Percentiles rank a stretch among this genome's conserved stretches.
Evolutionary conservation across 2,888 invertebrate genomes (phyloP).

Genomic region (Crematogaster levior): DNA sequence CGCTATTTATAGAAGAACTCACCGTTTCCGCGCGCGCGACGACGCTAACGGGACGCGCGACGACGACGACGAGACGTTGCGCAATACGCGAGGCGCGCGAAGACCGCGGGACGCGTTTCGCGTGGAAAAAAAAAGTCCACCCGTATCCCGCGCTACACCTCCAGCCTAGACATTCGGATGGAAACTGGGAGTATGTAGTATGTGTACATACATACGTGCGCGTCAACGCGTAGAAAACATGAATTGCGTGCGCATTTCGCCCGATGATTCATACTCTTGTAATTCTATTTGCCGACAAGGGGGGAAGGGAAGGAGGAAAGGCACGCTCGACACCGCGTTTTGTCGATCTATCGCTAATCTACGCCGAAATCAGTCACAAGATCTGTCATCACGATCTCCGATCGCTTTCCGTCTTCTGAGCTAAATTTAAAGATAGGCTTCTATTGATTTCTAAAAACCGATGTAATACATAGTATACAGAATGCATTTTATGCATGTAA

Average conservation of each 20-base stretch:
- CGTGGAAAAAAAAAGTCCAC: background rate
- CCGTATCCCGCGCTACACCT: background rate
- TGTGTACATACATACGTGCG: background rate
- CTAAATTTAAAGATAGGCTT: too few relatives aligned
- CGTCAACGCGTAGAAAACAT: slow-evolving; percentile 5
- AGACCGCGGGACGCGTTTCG: background rate
- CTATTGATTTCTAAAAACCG: too few relatives aligned
- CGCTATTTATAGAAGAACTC: slow-evolving; percentile 73
- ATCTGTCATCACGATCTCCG: background rate
- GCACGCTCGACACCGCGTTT: background rate
- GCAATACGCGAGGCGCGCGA: slow-evolving; percentile 21
- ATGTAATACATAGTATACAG: too few relatives aligned
- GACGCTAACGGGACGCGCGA: background rate
- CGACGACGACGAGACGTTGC: slow-evolving; percentile 3
- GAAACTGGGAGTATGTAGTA: background rate
- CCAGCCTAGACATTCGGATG: background rate
- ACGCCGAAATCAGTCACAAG: too few relatives aligned
- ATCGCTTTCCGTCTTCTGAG: background rate
- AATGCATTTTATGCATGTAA: too few relatives aligned
- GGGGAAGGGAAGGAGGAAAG: background rate
- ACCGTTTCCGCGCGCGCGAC: slow-evolving; percentile 56
- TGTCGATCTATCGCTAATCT: background rate
- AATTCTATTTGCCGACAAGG: background rate
- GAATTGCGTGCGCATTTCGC: slow-evolving; percentile 23
- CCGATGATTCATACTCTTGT: slow-evolving; percentile 28